phyloP scores from a whole-genome alignment of 23 tunicate species.

The Trididemnum nubilum region DNA sequence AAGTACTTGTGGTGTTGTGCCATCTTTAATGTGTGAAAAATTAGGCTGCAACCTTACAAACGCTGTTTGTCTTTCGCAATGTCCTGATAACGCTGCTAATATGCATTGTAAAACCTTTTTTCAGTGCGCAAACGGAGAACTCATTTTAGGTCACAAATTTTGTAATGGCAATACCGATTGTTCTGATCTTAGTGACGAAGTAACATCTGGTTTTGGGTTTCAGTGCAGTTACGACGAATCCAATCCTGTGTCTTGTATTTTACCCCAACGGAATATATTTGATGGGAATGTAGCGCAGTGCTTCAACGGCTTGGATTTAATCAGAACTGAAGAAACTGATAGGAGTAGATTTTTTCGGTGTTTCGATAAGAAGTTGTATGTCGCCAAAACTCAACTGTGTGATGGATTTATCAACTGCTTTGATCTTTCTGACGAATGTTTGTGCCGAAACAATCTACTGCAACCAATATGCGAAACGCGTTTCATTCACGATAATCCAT shows the following conservation, averaged over 20 bases:
- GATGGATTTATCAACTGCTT: conserved; percentile 14
- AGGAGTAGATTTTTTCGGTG: conserved; percentile 41
- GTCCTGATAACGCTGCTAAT: neutral
- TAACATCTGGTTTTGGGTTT: neutral
- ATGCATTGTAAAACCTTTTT: neutral
- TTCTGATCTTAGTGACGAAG: conserved; percentile 2
- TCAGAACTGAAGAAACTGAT: conserved; percentile 15
- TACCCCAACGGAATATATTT: conserved; percentile 25
- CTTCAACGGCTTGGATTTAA: neutral
- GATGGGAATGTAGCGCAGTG: conserved; percentile 2
- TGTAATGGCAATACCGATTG: conserved; percentile 11
- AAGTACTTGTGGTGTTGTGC: neutral
- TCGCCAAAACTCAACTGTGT: conserved; percentile 3
- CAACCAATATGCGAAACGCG: neutral
- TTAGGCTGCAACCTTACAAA: conserved; percentile 1
- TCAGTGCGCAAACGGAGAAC: neutral
- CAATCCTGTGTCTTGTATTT: neutral
- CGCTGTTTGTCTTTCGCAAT: neutral
- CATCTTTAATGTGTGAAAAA: neutral
- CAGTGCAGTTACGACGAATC: neutral
- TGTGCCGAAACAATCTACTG: neutral
- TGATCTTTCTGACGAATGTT: conserved; percentile 29
- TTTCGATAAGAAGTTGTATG: conserved; percentile 18
- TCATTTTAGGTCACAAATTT: neutral
- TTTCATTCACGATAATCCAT: neutral